Percentiles rank a stretch among this genome's conserved stretches.
Evolutionary conservation across 2,797 vertebrate genomes (phyloP).

Genomic region (Tragelaphus oryx): DNA sequence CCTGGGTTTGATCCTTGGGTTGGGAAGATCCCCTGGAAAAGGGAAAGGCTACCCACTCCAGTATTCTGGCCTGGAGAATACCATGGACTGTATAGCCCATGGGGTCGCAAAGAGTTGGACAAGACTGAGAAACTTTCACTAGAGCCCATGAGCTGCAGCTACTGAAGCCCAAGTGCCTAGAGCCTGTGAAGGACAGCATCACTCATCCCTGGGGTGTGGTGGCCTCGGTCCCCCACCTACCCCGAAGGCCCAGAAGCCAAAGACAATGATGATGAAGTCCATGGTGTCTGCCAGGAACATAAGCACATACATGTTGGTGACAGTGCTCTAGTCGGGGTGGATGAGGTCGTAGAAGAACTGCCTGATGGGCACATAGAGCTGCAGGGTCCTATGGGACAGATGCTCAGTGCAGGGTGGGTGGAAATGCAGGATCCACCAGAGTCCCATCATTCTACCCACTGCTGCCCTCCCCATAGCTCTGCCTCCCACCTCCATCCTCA

Average conservation of each 20-base stretch:
- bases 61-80: neutral
- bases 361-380: conserved; percentile 92
- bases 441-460: neutral
- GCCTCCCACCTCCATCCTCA: no score
- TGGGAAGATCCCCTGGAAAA: neutral
- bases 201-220: accelerated
- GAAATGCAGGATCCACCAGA: neutral
- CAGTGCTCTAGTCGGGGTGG: conserved; percentile 97
- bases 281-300: conserved; percentile 98
- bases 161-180: no score
- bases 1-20: neutral
- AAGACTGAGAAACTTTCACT: no score
- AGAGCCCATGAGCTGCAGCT: no score
- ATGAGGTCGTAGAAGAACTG: conserved; percentile 98
- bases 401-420: neutral
- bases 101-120: no score
- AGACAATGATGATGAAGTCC: conserved; percentile 98
- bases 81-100: neutral
- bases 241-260: conserved; percentile 97
- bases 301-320: conserved; percentile 97
- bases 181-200: no score
- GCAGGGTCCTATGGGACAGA: conserved; percentile 83
- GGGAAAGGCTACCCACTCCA: neutral
- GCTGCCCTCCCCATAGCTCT: no score
- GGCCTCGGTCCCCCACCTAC: conserved; percentile 81